These are phyloP conservation scores for Cephus cinctus DNA, from an alignment of 1,140 invertebrate species.

Conservation along the genomic window DNA sequence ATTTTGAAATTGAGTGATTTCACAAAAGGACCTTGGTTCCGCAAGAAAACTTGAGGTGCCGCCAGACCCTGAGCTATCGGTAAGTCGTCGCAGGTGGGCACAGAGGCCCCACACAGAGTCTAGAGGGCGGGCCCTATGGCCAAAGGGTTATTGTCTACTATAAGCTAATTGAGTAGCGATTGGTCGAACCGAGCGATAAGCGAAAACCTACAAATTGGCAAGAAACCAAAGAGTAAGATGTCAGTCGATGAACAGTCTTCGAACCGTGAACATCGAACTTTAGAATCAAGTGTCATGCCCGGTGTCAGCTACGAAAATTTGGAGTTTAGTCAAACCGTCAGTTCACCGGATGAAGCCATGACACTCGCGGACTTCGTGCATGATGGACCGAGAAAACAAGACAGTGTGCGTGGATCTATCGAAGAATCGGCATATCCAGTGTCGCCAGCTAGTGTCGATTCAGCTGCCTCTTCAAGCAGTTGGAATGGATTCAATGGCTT, in stretches of 20 bases:
- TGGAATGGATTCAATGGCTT: constrained; percentile 16
- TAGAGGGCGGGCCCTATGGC: constrained; percentile 5
- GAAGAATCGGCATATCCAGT: constrained; percentile 13
- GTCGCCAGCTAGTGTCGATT: constrained; percentile 22
- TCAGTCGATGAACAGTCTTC: constrained; percentile 18
- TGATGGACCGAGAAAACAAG: not conserved
- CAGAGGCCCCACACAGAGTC: not conserved
- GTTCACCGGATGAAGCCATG: constrained; percentile 7
- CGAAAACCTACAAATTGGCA: constrained; percentile 27
- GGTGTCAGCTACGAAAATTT: not conserved
- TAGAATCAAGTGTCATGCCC: not conserved
- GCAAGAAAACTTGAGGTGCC: too few species aligned
- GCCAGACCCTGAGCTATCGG: not conserved
- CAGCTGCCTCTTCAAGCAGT: constrained; percentile 16
- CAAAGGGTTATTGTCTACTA: constrained; percentile 2
- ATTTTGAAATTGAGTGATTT: too few species aligned
- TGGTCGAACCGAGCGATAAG: constrained; percentile 7
- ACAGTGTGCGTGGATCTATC: not conserved
- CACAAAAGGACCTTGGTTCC: too few species aligned
- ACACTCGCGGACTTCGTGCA: constrained; percentile 13
- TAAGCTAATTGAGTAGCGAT: constrained; percentile 5
- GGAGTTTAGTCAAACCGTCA: not conserved
- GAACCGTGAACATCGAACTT: constrained; percentile 14
- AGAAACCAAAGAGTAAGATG: constrained; percentile 6
- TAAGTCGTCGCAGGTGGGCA: not conserved